Percentiles rank a stretch among this genome's conserved stretches.
Conservation (phyloP, 2,888 invertebrate species). For the Trissolcus japonicus region DNA sequence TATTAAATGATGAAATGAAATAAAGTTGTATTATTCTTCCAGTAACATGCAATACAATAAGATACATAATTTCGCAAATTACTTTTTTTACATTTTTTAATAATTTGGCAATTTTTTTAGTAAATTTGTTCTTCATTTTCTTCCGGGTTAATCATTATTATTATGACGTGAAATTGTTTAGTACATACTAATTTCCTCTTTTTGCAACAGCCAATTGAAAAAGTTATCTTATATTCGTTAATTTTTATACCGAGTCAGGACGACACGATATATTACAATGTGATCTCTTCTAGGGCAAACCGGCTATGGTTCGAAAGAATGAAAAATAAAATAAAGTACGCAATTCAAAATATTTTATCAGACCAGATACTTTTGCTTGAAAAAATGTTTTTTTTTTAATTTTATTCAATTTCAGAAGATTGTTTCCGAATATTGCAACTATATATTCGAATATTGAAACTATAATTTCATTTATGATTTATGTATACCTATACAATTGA, state of each 20-base stretch:
- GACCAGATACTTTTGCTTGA: neutral
- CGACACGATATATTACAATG: constrained; percentile 37
- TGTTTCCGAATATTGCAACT: neutral
- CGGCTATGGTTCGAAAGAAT: neutral
- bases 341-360: neutral
- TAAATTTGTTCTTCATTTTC: neutral
- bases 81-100: neutral
- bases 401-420: neutral
- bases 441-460: too few relatives aligned
- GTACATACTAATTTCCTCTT: neutral
- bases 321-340: neutral
- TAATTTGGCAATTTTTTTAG: neutral
- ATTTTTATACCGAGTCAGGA: constrained; percentile 7
- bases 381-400: neutral
- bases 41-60: too few relatives aligned
- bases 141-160: neutral
- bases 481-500: too few relatives aligned
- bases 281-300: constrained; percentile 44
- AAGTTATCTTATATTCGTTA: neutral
- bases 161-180: neutral
- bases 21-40: neutral
- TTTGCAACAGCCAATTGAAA: too few relatives aligned
- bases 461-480: too few relatives aligned
- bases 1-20: neutral
- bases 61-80: too few relatives aligned